A percentile compares a stretch with the other conserved stretches of the same genome.
Evolutionary conservation across 1,140 invertebrate species (phyloP).

Genomic region (Plutomurus gul): DNA sequence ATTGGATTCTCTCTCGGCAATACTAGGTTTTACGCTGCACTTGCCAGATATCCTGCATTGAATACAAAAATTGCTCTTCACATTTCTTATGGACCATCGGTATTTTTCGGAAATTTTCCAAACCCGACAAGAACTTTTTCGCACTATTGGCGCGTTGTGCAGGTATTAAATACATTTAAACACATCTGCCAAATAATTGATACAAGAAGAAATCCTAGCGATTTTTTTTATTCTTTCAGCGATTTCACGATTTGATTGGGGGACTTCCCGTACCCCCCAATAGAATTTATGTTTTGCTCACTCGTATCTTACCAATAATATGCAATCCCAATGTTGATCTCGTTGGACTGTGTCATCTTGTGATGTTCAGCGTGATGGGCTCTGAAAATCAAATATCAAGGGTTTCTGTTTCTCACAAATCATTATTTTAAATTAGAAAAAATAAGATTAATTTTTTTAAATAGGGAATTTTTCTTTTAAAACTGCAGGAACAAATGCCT

Average conservation of each 20-base stretch:
- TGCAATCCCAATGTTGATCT: slow-evolving; percentile 7
- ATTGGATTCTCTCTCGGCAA: slow-evolving; percentile 51
- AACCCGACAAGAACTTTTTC: background rate
- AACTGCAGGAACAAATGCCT: background rate
- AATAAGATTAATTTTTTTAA: background rate
- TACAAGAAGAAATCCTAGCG: background rate
- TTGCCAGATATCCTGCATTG: slow-evolving; percentile 67
- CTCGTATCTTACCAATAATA: background rate
- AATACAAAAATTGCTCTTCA: slow-evolving; percentile 63
- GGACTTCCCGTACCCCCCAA: background rate
- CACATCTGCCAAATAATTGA: background rate
- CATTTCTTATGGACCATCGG: slow-evolving; percentile 21
- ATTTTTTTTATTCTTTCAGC: background rate
- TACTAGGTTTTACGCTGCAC: slow-evolving; percentile 39
- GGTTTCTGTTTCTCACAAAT: background rate
- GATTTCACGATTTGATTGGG: background rate
- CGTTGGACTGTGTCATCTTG: background rate
- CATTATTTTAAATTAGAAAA: background rate
- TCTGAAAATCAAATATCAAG: background rate
- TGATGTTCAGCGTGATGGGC: background rate
- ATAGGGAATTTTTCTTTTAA: background rate
- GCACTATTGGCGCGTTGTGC: background rate
- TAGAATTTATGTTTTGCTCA: background rate
- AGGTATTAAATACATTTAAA: background rate
- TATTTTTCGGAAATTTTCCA: background rate